Evolutionary conservation across 2,888 invertebrate species (phyloP).

Genomic region (Polyommatus iphigenia): DNA sequence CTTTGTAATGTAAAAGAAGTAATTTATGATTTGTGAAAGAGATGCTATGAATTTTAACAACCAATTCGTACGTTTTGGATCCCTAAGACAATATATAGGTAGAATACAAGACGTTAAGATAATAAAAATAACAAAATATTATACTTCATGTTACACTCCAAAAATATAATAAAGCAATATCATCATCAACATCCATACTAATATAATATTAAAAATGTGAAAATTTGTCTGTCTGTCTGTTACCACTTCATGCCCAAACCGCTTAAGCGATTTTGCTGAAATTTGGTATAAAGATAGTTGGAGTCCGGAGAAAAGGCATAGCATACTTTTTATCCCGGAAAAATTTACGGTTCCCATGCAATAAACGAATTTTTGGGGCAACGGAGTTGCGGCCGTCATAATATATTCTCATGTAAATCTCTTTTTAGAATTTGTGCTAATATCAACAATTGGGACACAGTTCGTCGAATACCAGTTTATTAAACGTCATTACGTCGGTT

Average conservation of each 20-base stretch:
- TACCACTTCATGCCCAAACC: too few relatives aligned
- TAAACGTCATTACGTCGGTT: background rate
- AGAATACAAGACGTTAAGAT: background rate
- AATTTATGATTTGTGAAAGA: background rate
- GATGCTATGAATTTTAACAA: background rate
- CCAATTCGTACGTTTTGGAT: background rate
- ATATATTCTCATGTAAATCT: too few relatives aligned
- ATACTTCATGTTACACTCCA: background rate
- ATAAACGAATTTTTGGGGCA: too few relatives aligned
- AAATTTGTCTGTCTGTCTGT: too few relatives aligned
- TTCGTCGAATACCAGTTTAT: background rate
- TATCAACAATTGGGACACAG: background rate
- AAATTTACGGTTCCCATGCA: too few relatives aligned
- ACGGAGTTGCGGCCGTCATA: too few relatives aligned
- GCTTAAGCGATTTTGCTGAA: too few relatives aligned
- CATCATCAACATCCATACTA: background rate
- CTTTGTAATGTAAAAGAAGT: background rate
- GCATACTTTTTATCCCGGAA: too few relatives aligned
- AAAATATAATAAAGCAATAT: background rate
- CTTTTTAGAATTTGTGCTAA: background rate
- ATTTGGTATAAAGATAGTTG: too few relatives aligned
- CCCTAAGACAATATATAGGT: background rate
- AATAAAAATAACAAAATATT: background rate
- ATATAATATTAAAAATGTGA: too few relatives aligned
- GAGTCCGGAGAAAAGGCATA: too few relatives aligned